Evolutionary conservation across 2,797 vertebrate species (phyloP), one percentile per base, ranked within the genome.

Genomic region (Anguilla megastoma): DNA sequence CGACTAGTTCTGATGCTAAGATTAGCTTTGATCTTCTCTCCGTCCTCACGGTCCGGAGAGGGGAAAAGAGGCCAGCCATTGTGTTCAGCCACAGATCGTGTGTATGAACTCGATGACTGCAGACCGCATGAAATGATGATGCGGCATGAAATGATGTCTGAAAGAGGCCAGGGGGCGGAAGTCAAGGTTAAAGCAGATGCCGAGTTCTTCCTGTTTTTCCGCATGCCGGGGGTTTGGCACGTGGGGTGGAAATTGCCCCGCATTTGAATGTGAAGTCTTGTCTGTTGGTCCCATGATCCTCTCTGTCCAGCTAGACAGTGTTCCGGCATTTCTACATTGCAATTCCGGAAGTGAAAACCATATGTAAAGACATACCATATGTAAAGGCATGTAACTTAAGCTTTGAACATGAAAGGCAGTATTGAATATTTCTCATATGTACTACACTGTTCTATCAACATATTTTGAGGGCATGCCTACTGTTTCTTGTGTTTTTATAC

Each of bases 11-110:
- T 54, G 50, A 74, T 74, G 63, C 71, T 76, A 41, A 76, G 71
- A 41, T 76, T 76, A 74, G 48, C 83, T 88, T 85, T 69, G 87
- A 85, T 54, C 84, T 71, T 50, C 36, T 63, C 48, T 79, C 83
- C 84, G 63, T 69, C 54, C 50, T 24, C 30, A 5, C 24, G 45
- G 16, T 50, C 48, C 52, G 56, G 52, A 56, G 79, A 83, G 79
- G 45, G 48, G 41, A 4, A 58, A 14, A 36, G 21, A 50, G 58
- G 58, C 21, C 82, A 16, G 50, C 63, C n/a, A 27, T 88, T 24
- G 10, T 56, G 87, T 82, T 63, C 30, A 30, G n/a, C 21, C 24
- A 12, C 21, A 54, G 85, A 12, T 5, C 9, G 7, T 85, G 52
- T 85, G 52, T 85, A 63, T 63, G 41, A 88, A 56, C 84, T 45